Percentiles rank a stretch among this genome's conserved stretches.
phyloP scores from a whole-genome alignment of 2,113 vertebrate genomes.

The Calidris pygmaea region DNA sequence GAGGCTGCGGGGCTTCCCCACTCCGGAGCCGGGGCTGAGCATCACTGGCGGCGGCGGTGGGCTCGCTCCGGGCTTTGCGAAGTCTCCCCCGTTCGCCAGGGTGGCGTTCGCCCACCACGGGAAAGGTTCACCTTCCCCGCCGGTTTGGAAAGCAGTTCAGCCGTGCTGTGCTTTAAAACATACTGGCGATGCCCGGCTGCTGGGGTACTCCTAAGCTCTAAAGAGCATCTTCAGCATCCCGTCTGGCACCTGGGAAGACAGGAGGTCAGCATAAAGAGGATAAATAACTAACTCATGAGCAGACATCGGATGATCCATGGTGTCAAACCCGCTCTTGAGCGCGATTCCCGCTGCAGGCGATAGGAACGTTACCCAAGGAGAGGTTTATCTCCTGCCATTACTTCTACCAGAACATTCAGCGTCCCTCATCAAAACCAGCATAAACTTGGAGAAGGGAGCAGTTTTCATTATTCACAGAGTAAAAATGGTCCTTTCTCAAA shows the following conservation, averaged over 20 bases:
- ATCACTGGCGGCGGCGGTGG: accelerated
- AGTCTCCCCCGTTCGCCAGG: background rate
- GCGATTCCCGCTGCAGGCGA: accelerated
- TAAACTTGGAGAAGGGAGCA: background rate
- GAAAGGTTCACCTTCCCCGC: too few species aligned
- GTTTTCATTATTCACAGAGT: background rate
- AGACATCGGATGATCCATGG: accelerated
- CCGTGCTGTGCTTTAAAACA: background rate
- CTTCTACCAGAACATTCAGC: background rate
- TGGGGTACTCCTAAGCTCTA: accelerated
- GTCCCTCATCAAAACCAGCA: background rate
- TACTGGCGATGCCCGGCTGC: accelerated
- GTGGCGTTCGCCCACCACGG: too few species aligned
- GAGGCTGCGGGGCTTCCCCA: background rate
- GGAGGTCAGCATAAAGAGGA: background rate
- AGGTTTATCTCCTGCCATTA: background rate
- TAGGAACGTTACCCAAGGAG: accelerated
- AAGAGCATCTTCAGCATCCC: accelerated
- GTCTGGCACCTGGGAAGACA: background rate
- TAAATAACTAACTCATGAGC: background rate
- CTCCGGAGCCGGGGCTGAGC: too few species aligned
- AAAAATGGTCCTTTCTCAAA: background rate
- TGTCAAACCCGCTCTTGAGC: accelerated
- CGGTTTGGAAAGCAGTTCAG: background rate
- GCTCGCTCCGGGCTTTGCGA: accelerated